Evolutionary conservation across 1,140 invertebrate species (phyloP).

Genomic region (Diabrotica undecimpunctata): DNA sequence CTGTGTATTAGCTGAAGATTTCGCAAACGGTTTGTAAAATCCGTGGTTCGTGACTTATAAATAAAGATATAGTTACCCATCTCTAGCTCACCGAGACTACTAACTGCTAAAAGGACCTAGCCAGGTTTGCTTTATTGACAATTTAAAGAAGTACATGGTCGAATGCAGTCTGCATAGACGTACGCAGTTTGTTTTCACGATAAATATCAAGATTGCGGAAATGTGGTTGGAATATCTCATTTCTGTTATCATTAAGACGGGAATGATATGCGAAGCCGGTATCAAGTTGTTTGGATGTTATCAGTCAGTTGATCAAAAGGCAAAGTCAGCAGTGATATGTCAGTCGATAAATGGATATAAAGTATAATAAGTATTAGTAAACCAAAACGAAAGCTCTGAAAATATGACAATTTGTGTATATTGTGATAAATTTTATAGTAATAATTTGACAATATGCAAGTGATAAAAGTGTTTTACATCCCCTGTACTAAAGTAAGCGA

Average conservation of each 20-base stretch:
- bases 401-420: no score
- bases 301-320: no score
- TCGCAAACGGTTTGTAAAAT: conserved; percentile 28
- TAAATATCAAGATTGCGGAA: conserved; percentile 28
- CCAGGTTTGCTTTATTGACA: conserved; percentile 35
- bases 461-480: no score
- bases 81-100: conserved; percentile 19
- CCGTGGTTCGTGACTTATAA: conserved; percentile 33
- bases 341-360: no score
- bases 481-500: no score
- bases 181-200: conserved; percentile 34
- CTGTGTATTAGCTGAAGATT: conserved; percentile 20
- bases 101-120: conserved; percentile 29
- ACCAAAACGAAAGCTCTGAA: no score
- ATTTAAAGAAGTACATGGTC: conserved; percentile 32
- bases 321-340: no score
- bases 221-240: conserved; percentile 18
- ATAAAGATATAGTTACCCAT: conserved; percentile 41
- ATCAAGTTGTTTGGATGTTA: no score
- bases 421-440: no score
- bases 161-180: conserved; percentile 23
- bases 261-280: not conserved
- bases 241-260: conserved; percentile 12
- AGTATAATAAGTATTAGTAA: no score
- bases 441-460: no score